Evolutionary conservation across 1,140 invertebrate genomes (phyloP), one percentile per base, ranked within the genome.

Genomic region (Chymomyza costata): DNA sequence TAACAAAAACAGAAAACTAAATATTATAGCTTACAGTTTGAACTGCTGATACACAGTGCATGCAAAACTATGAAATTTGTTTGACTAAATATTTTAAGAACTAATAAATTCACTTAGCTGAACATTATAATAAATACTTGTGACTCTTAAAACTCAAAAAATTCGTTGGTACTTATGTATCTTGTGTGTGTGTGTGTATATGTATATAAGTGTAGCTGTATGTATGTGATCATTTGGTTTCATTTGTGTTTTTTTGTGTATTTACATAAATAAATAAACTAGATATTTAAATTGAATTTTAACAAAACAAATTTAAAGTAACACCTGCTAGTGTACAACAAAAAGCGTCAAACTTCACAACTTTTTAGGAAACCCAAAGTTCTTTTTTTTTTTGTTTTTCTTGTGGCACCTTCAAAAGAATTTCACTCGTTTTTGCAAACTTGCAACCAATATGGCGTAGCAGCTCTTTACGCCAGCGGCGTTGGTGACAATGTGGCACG

Each of bases 221-320:
- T 74, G 46, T 63, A 44, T 56, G 34, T 34, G 45, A n/a, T 47
- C 53, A 59, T 46, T 56, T 51, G 41, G 57, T 61, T 48, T 59
- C 31, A 54, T 47, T n/a, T 59, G 31, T 43, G 13, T 28, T 41
- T 17, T 48, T 0, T 10, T 43, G 66, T 76, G 73, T 78, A 80
- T 78, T 59, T 80, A 78, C 73, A 78, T 80, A 78, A 80, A 78
- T 80, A 76, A 78, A 78, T 65, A 61, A 60, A 43, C 70, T 70
- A 74, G 44, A 50, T 69, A 71, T 25, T 25, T 25, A 51, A 63
- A 74, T 64, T 65, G 50, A 54, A 71, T 54, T 62, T 71, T 51
- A 71, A 71, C 68, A 73, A 73, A 73, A 51, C 43, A 63, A 51
- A 15, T 46, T n/a, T 51, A 57, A 62, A 46, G 49, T 56, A 21